Base-by-base conservation (phyloP, 2,797 vertebrate genomes). In the Leucoraja ocellata region DNA sequence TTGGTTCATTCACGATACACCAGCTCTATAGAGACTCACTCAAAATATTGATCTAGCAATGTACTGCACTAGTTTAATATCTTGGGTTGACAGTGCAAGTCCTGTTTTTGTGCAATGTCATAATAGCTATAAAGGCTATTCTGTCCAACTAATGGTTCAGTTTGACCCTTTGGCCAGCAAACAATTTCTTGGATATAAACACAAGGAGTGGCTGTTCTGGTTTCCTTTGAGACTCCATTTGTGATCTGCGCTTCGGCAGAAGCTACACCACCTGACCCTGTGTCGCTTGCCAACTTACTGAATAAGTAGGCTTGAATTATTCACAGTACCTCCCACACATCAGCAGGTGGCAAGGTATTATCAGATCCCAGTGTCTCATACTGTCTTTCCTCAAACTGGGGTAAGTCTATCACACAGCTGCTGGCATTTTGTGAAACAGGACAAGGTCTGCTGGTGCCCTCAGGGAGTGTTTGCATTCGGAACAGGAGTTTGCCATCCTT, bases 321-420 rank as follows among this genome's bases (percentile, higher is more conserved):
- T 88, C 84, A 36, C 65, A 18, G 61, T 63, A 65, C n/a, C 84
- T 88, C 63, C 65, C 84, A 68, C 39, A 88, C 84, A 88, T 63
- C 63, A 88, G 84, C 84, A 88, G 84, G 84, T 68, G 61, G 36
- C 84, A 88, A 88, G 84, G 61, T 63, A 68, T 88, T 88, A 88
- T 88, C 84, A 88, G 61, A 88, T 88, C 61, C 61, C 21, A 18
- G 84, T 65, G 61, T 68, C 84, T 88, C 84, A 68, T 7, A 36
- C 84, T 68, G 84, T 63, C 61, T 88, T 88, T 88, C 63, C 36
- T 63, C 32, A 88, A 88, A 88, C 63, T 32, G 46, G 46, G 46
- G 84, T 88, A 88, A 88, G 63, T 36, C 84, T 36, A 88, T 88
- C 32, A 88, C 65, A 88, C 84, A 88, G 84, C 84, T 88, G 84